A percentile compares a stretch with the other conserved stretches of the same genome.
These are phyloP conservation scores for Rhineura floridana DNA, from an alignment of 2,113 vertebrate genomes.

Conservation along the genomic window DNA sequence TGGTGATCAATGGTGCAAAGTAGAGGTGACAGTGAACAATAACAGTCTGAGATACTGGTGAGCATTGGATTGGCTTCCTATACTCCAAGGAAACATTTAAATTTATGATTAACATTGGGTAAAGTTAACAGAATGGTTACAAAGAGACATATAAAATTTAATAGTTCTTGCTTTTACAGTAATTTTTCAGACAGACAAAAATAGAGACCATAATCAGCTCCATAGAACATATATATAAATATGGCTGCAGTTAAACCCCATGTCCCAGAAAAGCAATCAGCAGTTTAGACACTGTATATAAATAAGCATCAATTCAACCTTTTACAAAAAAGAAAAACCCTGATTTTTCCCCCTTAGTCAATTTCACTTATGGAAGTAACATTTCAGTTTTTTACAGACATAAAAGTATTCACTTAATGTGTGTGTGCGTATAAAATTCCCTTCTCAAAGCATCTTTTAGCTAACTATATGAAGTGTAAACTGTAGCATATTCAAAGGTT, in stretches of 20 bases:
- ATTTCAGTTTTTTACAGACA: conserved; percentile 63
- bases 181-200: conserved; percentile 66
- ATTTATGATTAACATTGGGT: neutral
- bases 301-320: conserved; percentile 40
- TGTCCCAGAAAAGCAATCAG: conserved; percentile 70
- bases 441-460: conserved; percentile 40
- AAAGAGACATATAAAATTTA: conserved; percentile 84
- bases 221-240: conserved; percentile 70
- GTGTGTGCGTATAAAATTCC: conserved; percentile 51
- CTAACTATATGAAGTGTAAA: conserved; percentile 22
- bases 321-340: conserved; percentile 51
- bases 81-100: neutral
- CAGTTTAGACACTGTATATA: conserved; percentile 74
- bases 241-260: conserved; percentile 68
- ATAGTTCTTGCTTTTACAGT: conserved; percentile 76
- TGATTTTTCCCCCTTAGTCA: conserved; percentile 70
- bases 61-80: neutral
- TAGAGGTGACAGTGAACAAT: neutral
- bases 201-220: conserved; percentile 62
- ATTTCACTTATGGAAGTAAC: conserved; percentile 63
- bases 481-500: neutral
- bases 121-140: conserved; percentile 51
- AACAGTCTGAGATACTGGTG: neutral
- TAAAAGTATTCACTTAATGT: conserved; percentile 60
- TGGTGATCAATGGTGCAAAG: neutral